Evolutionary conservation across 2,888 invertebrate species (phyloP).

Genomic region (Hyposoter dolosus): DNA sequence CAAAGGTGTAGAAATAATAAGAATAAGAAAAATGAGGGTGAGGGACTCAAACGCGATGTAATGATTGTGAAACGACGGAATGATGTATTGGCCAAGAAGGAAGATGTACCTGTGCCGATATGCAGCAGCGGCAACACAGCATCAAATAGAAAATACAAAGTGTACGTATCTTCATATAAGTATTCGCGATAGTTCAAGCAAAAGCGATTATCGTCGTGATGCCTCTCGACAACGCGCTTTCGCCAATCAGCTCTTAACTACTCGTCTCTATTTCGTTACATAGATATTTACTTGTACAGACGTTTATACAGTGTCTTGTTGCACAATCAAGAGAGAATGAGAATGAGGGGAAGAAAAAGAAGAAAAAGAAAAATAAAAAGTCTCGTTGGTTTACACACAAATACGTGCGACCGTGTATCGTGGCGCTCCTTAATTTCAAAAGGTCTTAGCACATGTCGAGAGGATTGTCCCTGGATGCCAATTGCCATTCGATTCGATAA

Average conservation of each 20-base stretch:
- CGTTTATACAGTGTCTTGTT: neutral
- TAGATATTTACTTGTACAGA: neutral
- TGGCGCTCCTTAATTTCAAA: constrained; percentile 62
- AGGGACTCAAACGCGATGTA: constrained; percentile 19
- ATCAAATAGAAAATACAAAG: neutral
- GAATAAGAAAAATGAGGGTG: neutral
- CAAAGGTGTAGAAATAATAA: neutral
- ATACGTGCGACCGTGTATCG: constrained; percentile 4
- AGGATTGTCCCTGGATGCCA: constrained; percentile 30
- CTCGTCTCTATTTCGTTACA: constrained; percentile 33
- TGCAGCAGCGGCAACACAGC: too few relatives aligned
- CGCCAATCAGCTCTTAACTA: constrained; percentile 66
- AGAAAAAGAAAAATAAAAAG: constrained; percentile 36
- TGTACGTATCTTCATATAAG: constrained; percentile 8
- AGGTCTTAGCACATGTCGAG: constrained; percentile 52
- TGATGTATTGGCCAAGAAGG: constrained; percentile 56
- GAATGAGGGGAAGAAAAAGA: constrained; percentile 2
- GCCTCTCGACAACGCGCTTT: constrained; percentile 65
- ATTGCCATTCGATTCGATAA: constrained; percentile 45
- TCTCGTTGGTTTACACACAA: constrained; percentile 28
- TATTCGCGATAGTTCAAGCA: constrained; percentile 58
- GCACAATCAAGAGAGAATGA: constrained; percentile 44
- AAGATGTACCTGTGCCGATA: constrained; percentile 53
- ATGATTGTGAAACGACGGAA: constrained; percentile 48
- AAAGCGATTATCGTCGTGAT: constrained; percentile 55